Evolutionary conservation across 2,888 invertebrate species (phyloP), one percentile per base, ranked within the genome.

Genomic region (Celastrina argiolus): DNA sequence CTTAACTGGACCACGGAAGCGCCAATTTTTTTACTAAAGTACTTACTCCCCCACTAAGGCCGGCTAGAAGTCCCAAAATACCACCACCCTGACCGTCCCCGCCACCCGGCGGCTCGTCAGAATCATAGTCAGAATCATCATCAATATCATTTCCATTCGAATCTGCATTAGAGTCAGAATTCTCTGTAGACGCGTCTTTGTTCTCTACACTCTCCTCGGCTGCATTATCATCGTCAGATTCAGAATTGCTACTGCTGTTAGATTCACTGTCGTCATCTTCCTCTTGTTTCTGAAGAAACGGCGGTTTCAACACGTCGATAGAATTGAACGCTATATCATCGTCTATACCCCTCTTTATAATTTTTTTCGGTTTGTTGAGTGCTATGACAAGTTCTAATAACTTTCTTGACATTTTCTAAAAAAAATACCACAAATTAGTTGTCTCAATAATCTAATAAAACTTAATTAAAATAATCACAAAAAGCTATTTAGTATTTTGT

Each of bases 61-160:
- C 87, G 61, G 89, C 88, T 2, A 91, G 72, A 0, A 91, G 71
- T 4, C 92, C 91, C 41, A 92, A 76, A 66, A 92, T 73, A 0
- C 92, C 92, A 10, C 92, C 92, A 12, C 91, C 92, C 66, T 85
- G 81, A 0, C 91, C 92, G 66, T 91, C 91, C 0, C 90, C 89
- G 22, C 78, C 79, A 12, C 74, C 84, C 0, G 85, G 84, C 0
- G 86, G 86, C 70, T 91, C 91, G 68, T 91, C 88, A 41, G 80
- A 83, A 73, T 87, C 85, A 36, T 83, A 81, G 36, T 81, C 76
- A 45, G 80, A 76, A 65, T 78, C 74, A 56, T 75, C 77, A 64
- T 76, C 71, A 22, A 34, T 39, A 22, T 61, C 61, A 22, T 61
- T 39, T 2, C 22, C 16, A 61, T 36, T 36, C 16, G 73, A 72